Conservation (phyloP, 1,140 invertebrate genomes). For the Drosophila tristis region DNA sequence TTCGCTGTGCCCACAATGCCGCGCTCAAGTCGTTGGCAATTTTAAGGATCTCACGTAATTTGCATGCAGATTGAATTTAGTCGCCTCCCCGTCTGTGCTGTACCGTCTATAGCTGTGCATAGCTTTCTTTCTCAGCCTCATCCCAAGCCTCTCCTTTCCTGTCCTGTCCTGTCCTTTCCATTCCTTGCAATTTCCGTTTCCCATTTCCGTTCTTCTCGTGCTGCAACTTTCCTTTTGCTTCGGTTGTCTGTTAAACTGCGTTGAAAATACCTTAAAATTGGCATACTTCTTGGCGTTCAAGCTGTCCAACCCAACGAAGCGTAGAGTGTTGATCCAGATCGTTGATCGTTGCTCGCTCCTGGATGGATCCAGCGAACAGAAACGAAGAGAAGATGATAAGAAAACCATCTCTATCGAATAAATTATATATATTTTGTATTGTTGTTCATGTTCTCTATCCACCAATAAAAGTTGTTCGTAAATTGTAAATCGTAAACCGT, state of each 20-base stretch:
- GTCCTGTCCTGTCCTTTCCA: neutral
- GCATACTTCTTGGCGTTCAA: conserved; percentile 65
- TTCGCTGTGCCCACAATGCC: conserved; percentile 52
- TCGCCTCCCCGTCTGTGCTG: too few species aligned
- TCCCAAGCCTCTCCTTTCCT: neutral
- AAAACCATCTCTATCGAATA: conserved; percentile 43
- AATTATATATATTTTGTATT: conserved; percentile 68
- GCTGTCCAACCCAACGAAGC: conserved; percentile 56
- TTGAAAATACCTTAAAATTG: conserved; percentile 75
- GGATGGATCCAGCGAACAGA: conserved; percentile 10
- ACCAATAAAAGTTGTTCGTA: conserved; percentile 67
- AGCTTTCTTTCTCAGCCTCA: neutral
- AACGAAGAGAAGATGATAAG: conserved; percentile 8
- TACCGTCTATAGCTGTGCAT: neutral
- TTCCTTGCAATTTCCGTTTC: neutral
- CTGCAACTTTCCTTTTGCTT: neutral
- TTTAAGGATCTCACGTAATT: conserved; percentile 72
- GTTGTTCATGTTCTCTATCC: conserved; percentile 65
- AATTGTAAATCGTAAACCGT: conserved; percentile 55
- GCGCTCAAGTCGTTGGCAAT: conserved; percentile 79
- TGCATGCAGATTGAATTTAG: conserved; percentile 32
- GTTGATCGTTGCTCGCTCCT: too few species aligned
- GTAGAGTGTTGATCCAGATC: neutral
- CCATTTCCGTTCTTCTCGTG: conserved; percentile 3
- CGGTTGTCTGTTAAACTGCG: conserved; percentile 16